phyloP scores from a whole-genome alignment of 1,140 invertebrate genomes.

The Drosophila nikananu region DNA sequence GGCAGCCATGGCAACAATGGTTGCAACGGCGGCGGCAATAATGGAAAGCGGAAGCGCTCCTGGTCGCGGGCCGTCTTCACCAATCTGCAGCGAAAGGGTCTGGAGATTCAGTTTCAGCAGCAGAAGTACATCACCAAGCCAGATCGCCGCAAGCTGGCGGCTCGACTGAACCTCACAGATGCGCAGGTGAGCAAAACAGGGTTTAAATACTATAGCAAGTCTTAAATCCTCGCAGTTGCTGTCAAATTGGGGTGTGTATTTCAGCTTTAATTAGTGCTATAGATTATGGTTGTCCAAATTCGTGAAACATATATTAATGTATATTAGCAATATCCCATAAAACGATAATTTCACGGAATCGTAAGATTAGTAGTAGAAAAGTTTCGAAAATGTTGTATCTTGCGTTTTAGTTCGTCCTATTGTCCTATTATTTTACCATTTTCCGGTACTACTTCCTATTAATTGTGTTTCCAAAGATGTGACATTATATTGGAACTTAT shows the following conservation, averaged over 20 bases:
- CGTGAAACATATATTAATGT: too few relatives aligned
- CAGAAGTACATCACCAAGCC: constrained; percentile 99
- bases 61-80: constrained; percentile 98
- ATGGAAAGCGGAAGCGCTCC: constrained; percentile 92
- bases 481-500: too few relatives aligned
- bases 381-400: too few relatives aligned
- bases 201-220: not conserved
- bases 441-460: too few relatives aligned
- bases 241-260: not conserved
- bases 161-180: constrained; percentile 97
- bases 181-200: constrained; percentile 90
- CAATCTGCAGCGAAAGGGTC: constrained; percentile 96
- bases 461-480: too few relatives aligned
- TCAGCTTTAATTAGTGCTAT: not conserved
- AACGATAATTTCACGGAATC: too few relatives aligned
- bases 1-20: constrained; percentile 15
- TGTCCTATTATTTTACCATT: too few relatives aligned
- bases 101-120: constrained; percentile 97
- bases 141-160: constrained; percentile 97
- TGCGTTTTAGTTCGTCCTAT: too few relatives aligned
- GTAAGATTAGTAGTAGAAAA: too few relatives aligned
- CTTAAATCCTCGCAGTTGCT: not conserved
- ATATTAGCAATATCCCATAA: too few relatives aligned
- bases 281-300: not conserved
- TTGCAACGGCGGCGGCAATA: constrained; percentile 35